Percentiles rank a stretch among this genome's conserved stretches.
Conservation (phyloP, 1,140 invertebrate species). For the Fopius arisanus region DNA sequence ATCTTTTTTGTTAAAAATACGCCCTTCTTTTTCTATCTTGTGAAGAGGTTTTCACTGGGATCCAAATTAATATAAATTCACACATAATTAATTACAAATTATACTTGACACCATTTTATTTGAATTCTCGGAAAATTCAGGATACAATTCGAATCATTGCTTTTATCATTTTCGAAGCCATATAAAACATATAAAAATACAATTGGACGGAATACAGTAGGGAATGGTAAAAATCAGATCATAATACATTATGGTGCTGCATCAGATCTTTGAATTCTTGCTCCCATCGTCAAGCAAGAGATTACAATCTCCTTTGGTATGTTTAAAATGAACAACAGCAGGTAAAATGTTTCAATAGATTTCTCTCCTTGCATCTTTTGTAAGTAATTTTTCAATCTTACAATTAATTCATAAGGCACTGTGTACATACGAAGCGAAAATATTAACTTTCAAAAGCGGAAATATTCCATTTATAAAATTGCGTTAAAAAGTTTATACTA, state of each 20-base stretch:
- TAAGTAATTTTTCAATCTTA: not conserved
- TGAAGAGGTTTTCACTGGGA: no score
- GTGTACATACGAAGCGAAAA: not conserved
- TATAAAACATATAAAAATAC: not conserved
- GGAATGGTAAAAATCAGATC: not conserved
- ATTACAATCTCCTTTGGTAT: not conserved
- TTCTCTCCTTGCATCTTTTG: not conserved
- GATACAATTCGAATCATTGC: not conserved
- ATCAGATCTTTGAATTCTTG: not conserved
- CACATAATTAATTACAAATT: no score
- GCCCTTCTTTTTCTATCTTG: no score
- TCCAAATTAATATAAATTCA: no score
- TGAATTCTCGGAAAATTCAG: not conserved
- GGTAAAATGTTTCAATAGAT: not conserved
- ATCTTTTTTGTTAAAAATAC: no score
- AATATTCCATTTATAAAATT: not conserved
- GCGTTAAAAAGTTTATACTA: not conserved
- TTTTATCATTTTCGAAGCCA: not conserved
- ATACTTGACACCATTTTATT: not conserved
- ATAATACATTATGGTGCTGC: not conserved
- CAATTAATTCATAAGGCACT: slow-evolving; percentile 3
- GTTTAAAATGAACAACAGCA: not conserved
- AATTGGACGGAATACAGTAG: not conserved
- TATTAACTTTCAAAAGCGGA: not conserved
- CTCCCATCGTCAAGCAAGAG: not conserved